Percentiles rank a stretch among this genome's conserved stretches.
phyloP scores from a whole-genome alignment of 2,888 invertebrate species.

The Synergus umbraculus region DNA sequence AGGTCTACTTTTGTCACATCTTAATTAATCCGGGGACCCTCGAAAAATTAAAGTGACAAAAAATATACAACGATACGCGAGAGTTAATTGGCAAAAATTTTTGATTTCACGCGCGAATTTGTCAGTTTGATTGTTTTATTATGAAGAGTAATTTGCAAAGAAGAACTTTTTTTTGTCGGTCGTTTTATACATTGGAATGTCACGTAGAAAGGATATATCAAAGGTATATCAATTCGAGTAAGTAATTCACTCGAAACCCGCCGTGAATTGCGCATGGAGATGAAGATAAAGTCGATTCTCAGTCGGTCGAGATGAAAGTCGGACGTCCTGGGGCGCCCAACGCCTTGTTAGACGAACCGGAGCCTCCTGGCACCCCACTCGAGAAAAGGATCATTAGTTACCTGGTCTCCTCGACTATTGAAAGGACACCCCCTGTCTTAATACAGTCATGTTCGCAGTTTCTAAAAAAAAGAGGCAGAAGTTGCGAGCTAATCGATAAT shows the following conservation, averaged over 20 bases:
- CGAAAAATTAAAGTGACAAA: not conserved
- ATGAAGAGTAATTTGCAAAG: not conserved
- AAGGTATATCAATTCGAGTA: constrained; percentile 67
- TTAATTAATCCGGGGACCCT: not conserved
- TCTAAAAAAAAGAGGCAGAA: not conserved
- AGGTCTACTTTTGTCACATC: constrained; percentile 42
- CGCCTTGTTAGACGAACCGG: constrained; percentile 74
- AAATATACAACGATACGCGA: not conserved
- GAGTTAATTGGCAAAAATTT: too few relatives aligned
- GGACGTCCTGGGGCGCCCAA: constrained; percentile 70
- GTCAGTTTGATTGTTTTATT: not conserved
- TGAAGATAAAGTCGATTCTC: constrained; percentile 72
- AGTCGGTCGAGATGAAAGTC: constrained; percentile 72
- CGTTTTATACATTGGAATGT: constrained; percentile 44
- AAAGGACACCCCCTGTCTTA: constrained; percentile 27
- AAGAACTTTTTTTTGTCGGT: constrained; percentile 36
- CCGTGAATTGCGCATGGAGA: constrained; percentile 65
- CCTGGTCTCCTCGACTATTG: constrained; percentile 53
- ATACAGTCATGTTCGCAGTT: not conserved
- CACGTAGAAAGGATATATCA: not conserved
- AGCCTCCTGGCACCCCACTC: constrained; percentile 65
- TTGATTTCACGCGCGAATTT: too few relatives aligned
- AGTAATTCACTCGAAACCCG: constrained; percentile 67
- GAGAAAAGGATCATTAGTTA: constrained; percentile 74
- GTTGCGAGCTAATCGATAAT: not conserved